A percentile compares a stretch with the other conserved stretches of the same genome.
phyloP scores from a whole-genome alignment of 2,113 vertebrate species.

The Gambusia affinis region DNA sequence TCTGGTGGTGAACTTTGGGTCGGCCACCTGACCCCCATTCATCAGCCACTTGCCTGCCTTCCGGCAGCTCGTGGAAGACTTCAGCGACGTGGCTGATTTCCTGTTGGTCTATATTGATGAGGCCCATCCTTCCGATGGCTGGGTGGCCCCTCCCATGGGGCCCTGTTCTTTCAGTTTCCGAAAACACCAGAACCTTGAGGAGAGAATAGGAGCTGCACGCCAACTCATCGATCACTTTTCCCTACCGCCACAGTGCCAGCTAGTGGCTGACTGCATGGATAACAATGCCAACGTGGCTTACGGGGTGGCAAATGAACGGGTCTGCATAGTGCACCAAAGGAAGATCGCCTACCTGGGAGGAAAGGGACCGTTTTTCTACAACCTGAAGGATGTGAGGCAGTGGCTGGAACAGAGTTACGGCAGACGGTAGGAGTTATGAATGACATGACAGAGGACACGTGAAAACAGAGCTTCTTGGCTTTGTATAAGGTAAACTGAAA shows the following conservation, averaged over 20 bases:
- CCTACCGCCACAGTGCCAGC: constrained; percentile 90
- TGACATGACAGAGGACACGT: background rate
- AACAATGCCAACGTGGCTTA: constrained; percentile 95
- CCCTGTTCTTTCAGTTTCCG: constrained; percentile 87
- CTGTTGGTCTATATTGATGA: constrained; percentile 97
- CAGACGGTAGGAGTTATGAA: constrained; percentile 77
- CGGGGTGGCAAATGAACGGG: constrained; percentile 91
- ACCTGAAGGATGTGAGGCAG: constrained; percentile 87
- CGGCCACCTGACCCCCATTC: constrained; percentile 97
- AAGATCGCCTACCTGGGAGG: constrained; percentile 94
- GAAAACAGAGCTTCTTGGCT: constrained; percentile 14
- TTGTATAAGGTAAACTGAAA: constrained; percentile 35
- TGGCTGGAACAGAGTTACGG: constrained; percentile 93
- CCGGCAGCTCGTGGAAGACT: constrained; percentile 93
- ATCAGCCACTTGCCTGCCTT: constrained; percentile 92
- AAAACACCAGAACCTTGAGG: constrained; percentile 91
- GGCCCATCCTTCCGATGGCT: constrained; percentile 96
- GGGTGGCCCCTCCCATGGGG: constrained; percentile 88
- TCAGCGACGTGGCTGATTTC: constrained; percentile 93
- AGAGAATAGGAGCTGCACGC: constrained; percentile 88
- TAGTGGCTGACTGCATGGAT: constrained; percentile 97
- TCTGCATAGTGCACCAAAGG: constrained; percentile 93
- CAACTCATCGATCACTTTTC: constrained; percentile 88
- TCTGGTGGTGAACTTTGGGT: constrained; percentile 97
- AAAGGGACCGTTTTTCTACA: constrained; percentile 96